Evolutionary conservation across 2,797 vertebrate species (phyloP).

Genomic region (Sciaenops ocellatus): DNA sequence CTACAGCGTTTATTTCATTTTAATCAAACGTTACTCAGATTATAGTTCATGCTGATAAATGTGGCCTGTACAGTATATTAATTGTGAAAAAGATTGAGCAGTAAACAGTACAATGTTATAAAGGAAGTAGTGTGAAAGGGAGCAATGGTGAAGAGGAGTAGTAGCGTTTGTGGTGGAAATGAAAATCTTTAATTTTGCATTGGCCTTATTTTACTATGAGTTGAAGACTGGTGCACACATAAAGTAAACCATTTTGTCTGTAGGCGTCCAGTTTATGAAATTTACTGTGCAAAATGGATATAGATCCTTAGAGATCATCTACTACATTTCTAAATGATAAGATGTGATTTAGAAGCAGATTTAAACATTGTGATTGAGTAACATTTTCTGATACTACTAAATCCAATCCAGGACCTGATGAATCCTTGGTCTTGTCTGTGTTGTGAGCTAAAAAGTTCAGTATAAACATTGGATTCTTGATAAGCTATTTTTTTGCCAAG

Average conservation of each 20-base stretch:
- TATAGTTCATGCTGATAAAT: not conserved
- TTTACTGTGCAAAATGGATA: not conserved
- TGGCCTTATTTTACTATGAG: not conserved
- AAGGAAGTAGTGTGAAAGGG: not conserved
- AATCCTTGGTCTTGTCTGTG: not conserved
- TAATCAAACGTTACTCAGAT: not conserved
- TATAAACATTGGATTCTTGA: not conserved
- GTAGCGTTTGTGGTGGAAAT: not conserved
- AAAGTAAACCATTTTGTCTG: not conserved
- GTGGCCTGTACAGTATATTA: not conserved
- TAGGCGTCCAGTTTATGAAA: not conserved
- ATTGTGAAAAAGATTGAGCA: not conserved
- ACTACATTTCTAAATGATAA: no score
- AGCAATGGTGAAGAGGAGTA: not conserved
- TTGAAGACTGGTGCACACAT: not conserved
- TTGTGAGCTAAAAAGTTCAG: not conserved
- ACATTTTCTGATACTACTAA: not conserved
- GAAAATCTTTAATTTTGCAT: not conserved
- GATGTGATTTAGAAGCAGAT: no score
- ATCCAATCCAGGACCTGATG: not conserved
- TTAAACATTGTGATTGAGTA: not conserved
- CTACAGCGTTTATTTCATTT: not conserved
- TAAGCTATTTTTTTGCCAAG: slow-evolving; percentile 10
- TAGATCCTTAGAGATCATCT: not conserved
- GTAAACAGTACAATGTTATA: not conserved